Evolutionary conservation across 2,113 vertebrate species (phyloP).

Genomic region (Ictalurus punctatus): DNA sequence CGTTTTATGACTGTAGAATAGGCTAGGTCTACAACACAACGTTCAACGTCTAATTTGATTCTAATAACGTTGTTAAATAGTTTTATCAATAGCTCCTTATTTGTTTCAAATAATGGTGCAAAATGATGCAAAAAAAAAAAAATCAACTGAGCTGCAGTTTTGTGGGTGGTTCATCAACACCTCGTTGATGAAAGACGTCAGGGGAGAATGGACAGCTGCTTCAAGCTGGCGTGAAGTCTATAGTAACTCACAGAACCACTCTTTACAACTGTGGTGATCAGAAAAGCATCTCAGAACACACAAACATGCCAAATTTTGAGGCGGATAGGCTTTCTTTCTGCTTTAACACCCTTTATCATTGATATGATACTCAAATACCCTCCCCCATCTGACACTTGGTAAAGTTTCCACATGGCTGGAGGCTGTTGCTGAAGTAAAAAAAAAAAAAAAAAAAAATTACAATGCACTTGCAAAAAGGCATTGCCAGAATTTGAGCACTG

Average conservation of each 20-base stretch:
- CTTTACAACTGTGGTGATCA: not conserved
- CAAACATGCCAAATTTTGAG: not conserved
- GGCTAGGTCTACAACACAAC: not conserved
- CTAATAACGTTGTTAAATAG: not conserved
- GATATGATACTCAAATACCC: not conserved
- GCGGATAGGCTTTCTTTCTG: not conserved
- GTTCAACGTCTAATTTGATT: not conserved
- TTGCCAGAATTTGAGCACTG: not conserved
- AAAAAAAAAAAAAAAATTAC: no score
- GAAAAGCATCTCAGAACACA: not conserved
- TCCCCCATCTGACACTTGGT: not conserved
- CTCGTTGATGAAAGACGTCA: not conserved
- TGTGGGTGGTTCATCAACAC: not conserved
- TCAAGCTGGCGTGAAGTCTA: not conserved
- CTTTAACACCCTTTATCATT: not conserved
- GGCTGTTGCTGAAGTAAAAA: not conserved
- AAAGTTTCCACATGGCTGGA: not conserved
- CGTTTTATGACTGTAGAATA: not conserved
- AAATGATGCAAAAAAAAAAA: not conserved
- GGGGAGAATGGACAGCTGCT: not conserved
- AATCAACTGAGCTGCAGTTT: not conserved
- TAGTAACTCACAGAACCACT: not conserved
- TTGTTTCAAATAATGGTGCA: not conserved
- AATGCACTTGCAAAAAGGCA: constrained; percentile 2
- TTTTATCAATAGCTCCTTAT: not conserved